Base-by-base conservation (phyloP, 2,113 vertebrate genomes). In the Engystomops pustulosus region DNA sequence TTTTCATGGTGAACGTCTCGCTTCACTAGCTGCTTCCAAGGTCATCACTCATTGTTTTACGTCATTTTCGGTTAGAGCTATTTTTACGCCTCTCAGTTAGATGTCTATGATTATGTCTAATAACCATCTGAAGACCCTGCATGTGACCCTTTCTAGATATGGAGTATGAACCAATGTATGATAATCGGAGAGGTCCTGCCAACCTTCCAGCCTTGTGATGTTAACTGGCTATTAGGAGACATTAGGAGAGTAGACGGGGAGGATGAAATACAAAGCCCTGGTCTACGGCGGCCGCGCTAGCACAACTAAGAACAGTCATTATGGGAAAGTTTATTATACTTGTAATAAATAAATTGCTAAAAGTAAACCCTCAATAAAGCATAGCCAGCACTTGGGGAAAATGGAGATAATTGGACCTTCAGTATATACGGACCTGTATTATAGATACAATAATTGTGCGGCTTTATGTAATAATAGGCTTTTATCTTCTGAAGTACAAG, bases 381-480 rank as follows among this genome's bases (percentile, higher is more conserved):
- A 53, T 36, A 36, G 27, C 1, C 17, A 36, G 15, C 6, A 4
- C 3, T n/a, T 76, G 18, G 8, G 20, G 23, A 53, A n/a, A 53
- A 55, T 53, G 3, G 18, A 53, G 27, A 36, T 53, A 51, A 77
- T 77, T 77, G 32, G 14, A 7, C 53, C 3, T 55, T 55, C 58
- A 20, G 32, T 77, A n/a, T 55, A 55, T 34, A 32, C 36, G 72
- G 34, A n/a, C n/a, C 49, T 58, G 1, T 36, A 18, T 58, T 58
- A 77, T 77, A 72, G 69, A 55, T 55, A 20, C 32, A 6, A 36
- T 32, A 55, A 55, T 55, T 77, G 51, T 34, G 30, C 7, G 10
- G 34, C 72, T 55, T 58, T 36, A 38, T 36, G 20, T 76, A 77
- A 77, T 58, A 55, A 58, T 25, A 58, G 71, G 23, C 44, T 30